Evolutionary conservation across 2,113 vertebrate genomes (phyloP).

Genomic region (Gobius niger): DNA sequence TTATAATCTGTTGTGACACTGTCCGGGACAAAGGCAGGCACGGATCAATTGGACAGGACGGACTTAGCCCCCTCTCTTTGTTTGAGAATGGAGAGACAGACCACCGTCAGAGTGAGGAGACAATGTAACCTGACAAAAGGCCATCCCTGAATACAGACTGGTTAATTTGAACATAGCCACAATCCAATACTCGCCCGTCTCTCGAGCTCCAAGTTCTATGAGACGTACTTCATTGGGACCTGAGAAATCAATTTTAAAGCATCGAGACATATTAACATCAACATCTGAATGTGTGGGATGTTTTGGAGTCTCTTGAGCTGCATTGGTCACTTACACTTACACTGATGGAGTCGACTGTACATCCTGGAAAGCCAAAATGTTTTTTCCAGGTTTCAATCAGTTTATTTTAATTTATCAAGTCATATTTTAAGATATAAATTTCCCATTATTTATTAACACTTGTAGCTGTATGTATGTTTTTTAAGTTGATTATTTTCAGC

Average conservation of each 20-base stretch:
- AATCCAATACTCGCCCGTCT: background rate
- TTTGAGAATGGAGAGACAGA: conserved; percentile 48
- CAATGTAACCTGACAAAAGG: conserved; percentile 42
- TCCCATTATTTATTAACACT: no score
- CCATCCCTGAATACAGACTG: conserved; percentile 21
- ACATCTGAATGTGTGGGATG: background rate
- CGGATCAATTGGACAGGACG: conserved; percentile 65
- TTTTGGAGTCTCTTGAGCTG: background rate
- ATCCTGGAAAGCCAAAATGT: no score
- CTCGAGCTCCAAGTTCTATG: background rate
- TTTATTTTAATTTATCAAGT: no score
- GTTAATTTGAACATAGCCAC: conserved; percentile 26
- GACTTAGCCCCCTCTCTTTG: conserved; percentile 48
- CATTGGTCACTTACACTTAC: background rate
- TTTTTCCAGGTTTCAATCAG: no score
- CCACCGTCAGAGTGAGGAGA: conserved; percentile 38
- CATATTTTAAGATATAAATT: no score
- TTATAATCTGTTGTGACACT: conserved; percentile 76
- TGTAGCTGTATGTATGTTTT: no score
- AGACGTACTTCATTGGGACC: conserved; percentile 12
- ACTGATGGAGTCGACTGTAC: no score
- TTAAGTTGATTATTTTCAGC: no score
- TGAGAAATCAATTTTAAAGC: conserved; percentile 21
- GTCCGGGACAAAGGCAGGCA: conserved; percentile 49
- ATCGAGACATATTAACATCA: background rate